Evolutionary conservation across 2,113 vertebrate genomes (phyloP), one percentile per base, ranked within the genome.

Genomic region (Syngnathus scovelli): DNA sequence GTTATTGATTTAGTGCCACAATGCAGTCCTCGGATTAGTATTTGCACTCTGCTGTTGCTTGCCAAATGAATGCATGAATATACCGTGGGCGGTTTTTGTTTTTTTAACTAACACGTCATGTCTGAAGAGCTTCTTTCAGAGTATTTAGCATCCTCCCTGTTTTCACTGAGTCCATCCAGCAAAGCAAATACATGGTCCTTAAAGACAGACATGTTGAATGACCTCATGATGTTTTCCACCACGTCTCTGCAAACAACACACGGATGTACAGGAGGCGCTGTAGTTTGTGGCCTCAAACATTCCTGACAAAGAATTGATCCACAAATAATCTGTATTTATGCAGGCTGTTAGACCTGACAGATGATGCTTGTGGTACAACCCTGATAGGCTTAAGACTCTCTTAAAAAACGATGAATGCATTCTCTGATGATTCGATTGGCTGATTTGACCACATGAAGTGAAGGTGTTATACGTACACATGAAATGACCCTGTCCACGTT

Each of bases 41-140:
- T 56, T 33, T 36, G 54, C 19, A 56, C 23, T 56, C 23, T 36
- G 7, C 13, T 21, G 49, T 21, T 10, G 19, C 49, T 52, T 21
- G 49, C 21, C 19, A 52, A 21, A 21, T 52, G 18, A 59, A 37
- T 56, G 11, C 54, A 7, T 12, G 52, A 23, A 55, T 54, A 55
- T 1, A 11, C 56, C 1, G 3, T 38, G 7, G 36, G 19, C 56
- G 12, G 3, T 23, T n/a, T 19, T 8, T 10, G 16, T 39, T 16
- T 62, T 41, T 61, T 55, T 76, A 73, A 10, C 1, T 15, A 56
- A 56, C 70, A 44, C 69, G 78, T 82, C 79, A 70, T 62, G 74
- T 72, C 82, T 87, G 67, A 86, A 83, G 83, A 85, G 78, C 61
- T 68, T 79, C 83, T 87, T 86, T 85, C 85, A 74, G n/a, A 67